Percentiles rank a stretch among this genome's conserved stretches.
Conservation (phyloP, 2,797 vertebrate genomes). For the Ctenochaetus hawaiiensis region DNA sequence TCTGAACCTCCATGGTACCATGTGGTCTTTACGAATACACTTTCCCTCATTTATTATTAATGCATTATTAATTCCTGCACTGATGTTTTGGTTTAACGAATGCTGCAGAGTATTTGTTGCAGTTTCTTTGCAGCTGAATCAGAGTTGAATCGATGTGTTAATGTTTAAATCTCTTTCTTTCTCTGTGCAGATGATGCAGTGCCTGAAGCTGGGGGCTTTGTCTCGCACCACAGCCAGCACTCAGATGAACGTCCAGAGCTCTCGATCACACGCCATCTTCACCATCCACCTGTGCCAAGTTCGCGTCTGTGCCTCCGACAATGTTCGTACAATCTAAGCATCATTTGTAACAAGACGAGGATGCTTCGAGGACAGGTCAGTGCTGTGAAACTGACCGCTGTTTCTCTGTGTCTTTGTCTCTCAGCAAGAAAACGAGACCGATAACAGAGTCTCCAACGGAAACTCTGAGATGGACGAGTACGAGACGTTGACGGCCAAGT, state of each 20-base stretch:
- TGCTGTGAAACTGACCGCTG: not conserved
- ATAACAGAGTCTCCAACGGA: slow-evolving; percentile 92
- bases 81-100: slow-evolving; percentile 13
- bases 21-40: not conserved
- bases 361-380: not conserved
- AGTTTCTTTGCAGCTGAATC: not conserved
- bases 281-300: slow-evolving; percentile 96
- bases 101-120: not conserved
- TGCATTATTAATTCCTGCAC: slow-evolving; percentile 13
- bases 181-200: slow-evolving; percentile 93
- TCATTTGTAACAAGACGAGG: no score
- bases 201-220: slow-evolving; percentile 94
- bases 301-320: slow-evolving; percentile 88
- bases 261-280: slow-evolving; percentile 96
- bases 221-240: slow-evolving; percentile 97
- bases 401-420: slow-evolving; percentile 24
- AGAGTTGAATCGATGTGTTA: not conserved
- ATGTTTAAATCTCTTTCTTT: slow-evolving; percentile 1
- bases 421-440: slow-evolving; percentile 88
- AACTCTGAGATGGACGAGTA: slow-evolving; percentile 93
- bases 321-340: slow-evolving; percentile 79
- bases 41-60: not conserved
- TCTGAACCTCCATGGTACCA: not conserved
- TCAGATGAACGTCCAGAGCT: slow-evolving; percentile 99
- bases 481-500: slow-evolving; percentile 94